Evolutionary conservation across 2,888 invertebrate species (phyloP).

Genomic region (Ganaspis brasiliensis): DNA sequence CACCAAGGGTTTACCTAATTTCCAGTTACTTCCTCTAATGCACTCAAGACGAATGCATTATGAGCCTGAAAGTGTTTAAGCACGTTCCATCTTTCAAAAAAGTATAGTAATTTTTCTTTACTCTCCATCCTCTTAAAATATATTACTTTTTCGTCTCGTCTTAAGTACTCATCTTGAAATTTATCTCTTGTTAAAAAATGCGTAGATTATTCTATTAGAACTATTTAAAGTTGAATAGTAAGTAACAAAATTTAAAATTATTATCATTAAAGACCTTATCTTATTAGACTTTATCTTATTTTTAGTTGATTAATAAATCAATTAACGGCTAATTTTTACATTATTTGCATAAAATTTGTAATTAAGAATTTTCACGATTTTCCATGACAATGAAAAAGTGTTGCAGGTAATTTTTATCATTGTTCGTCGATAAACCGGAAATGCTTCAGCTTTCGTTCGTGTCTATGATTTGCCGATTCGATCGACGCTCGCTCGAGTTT

Average conservation of each 20-base stretch:
- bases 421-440: neutral
- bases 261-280: too few relatives aligned
- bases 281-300: too few relatives aligned
- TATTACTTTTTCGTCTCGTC: conserved; percentile 8
- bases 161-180: conserved; percentile 28
- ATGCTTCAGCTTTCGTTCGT: conserved; percentile 45
- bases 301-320: too few relatives aligned
- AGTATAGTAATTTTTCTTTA: neutral
- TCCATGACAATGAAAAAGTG: conserved; percentile 1
- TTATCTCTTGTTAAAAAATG: neutral
- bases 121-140: neutral
- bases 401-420: conserved; percentile 44
- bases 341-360: too few relatives aligned
- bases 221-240: too few relatives aligned
- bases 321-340: too few relatives aligned
- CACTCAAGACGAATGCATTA: conserved; percentile 36
- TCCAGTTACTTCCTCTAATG: conserved; percentile 21
- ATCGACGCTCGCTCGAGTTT: conserved; percentile 60
- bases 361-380: too few relatives aligned
- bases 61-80: conserved; percentile 30
- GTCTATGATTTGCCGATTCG: conserved; percentile 56
- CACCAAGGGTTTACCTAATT: conserved; percentile 24
- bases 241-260: too few relatives aligned
- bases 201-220: too few relatives aligned
- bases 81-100: conserved; percentile 12